Evolutionary conservation across 2,113 vertebrate species (phyloP).

Genomic region (Stercorarius parasiticus): DNA sequence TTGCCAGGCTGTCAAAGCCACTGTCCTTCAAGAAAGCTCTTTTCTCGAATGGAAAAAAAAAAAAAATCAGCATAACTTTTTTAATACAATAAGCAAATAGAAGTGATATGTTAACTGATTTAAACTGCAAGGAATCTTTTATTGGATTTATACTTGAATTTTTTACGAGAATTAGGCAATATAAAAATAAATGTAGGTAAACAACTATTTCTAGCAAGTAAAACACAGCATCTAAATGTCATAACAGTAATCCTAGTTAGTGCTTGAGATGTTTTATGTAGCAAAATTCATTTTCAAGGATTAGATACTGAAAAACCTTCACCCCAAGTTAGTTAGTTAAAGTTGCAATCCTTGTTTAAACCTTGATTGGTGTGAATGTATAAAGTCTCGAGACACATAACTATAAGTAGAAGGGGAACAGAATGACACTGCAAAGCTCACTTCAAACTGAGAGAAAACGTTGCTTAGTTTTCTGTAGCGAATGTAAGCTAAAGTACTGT

Average conservation of each 20-base stretch:
- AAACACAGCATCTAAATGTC: neutral
- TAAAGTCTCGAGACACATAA: neutral
- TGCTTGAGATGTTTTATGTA: neutral
- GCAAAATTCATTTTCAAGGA: neutral
- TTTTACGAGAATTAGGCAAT: neutral
- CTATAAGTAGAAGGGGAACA: neutral
- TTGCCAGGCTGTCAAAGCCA: neutral
- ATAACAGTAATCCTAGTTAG: neutral
- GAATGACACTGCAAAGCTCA: neutral
- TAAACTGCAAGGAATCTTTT: neutral
- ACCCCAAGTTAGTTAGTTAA: neutral
- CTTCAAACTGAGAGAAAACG: neutral
- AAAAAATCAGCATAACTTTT: neutral
- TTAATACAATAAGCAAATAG: neutral
- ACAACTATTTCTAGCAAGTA: neutral
- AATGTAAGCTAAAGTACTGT: neutral
- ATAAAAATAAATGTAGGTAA: neutral
- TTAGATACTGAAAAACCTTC: neutral
- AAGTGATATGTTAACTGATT: neutral
- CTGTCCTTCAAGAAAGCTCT: neutral
- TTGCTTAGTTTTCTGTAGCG: neutral
- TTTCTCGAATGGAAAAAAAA: neutral
- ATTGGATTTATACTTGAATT: neutral
- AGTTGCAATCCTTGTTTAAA: neutral
- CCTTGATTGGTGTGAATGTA: neutral